Evolutionary conservation across 2,113 vertebrate species (phyloP), one percentile per base, ranked within the genome.

Genomic region (Corythoichthys haematopterus): DNA sequence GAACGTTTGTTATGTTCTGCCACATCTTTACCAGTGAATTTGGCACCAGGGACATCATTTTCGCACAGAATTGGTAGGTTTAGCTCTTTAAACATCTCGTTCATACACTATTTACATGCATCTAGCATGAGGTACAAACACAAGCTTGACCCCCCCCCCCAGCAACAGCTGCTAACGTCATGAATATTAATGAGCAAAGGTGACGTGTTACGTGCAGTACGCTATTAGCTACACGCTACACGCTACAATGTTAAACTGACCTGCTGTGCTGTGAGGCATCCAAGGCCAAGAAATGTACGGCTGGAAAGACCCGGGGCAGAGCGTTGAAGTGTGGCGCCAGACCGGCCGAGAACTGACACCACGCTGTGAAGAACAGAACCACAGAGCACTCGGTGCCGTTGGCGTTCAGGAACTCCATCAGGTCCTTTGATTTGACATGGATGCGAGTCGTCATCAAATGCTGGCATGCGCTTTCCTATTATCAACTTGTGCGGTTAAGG

Each of bases 261-360:
- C 97, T 98, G 96, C 96, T 98, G 70, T 99, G 97, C 83, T 98
- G 96, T 35, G 97, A 96, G 0, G 97, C 97, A 84, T 98, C 97
- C 78, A 99, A 76, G 0, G 97, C 97, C 71, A 98, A 80, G 86
- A 98, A 99, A 67, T 92, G 91, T 86, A 99, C 93, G 74, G 88
- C 85, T 62, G 97, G 97, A 89, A 98, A 99, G 0, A 92, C 94
- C 58, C 97, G 89, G 0, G 96, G 95, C 77, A 99, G 80, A 13
- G 94, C 94, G 12, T 99, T 98, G 83, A 98, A 99, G 77, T 99
- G 97, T 68, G 97, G 97, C 0, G 96, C 97, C 67, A 99, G 85
- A 35, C 70, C 93, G 67, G 96, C 95, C 0, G 97, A 99, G 70
- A 99, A 99, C 68, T 93, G 95, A 79, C 97, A 99, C 97, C 97